Percentiles rank a stretch among this genome's conserved stretches.
Conservation (phyloP, 2,113 vertebrate species). For the Oceanites oceanicus region DNA sequence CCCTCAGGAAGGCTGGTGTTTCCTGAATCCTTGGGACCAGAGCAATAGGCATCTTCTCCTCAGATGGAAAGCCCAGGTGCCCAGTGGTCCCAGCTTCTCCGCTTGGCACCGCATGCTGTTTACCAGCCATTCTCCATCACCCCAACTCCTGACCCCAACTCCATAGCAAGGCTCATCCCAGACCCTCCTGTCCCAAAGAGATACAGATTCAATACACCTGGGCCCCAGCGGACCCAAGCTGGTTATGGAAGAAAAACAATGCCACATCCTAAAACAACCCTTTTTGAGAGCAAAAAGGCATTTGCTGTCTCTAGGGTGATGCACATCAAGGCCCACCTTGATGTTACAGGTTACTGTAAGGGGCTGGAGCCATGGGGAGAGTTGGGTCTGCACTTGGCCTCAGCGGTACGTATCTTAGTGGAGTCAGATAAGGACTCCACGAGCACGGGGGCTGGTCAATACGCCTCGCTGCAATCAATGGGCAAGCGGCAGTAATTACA, state of each 20-base stretch:
- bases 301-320: neutral
- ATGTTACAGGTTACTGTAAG: neutral
- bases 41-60: neutral
- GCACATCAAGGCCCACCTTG: too few relatives aligned
- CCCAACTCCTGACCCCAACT: neutral
- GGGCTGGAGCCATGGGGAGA: neutral
- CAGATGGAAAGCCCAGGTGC: neutral
- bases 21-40: neutral
- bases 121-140: neutral
- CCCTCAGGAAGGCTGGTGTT: neutral
- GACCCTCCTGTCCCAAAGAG: neutral
- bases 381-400: neutral
- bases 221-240: neutral
- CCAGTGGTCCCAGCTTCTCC: neutral
- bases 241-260: neutral
- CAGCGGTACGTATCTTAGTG: neutral
- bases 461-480: constrained; percentile 12
- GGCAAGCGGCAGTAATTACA: constrained; percentile 37
- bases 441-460: constrained; percentile 34
- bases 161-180: neutral
- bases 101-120: neutral
- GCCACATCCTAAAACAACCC: rapidly evolving
- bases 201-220: neutral
- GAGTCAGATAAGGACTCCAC: constrained; percentile 6
- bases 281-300: neutral